Base-by-base conservation (phyloP, 2,888 invertebrate species). In the Phyllotreta striolata region DNA sequence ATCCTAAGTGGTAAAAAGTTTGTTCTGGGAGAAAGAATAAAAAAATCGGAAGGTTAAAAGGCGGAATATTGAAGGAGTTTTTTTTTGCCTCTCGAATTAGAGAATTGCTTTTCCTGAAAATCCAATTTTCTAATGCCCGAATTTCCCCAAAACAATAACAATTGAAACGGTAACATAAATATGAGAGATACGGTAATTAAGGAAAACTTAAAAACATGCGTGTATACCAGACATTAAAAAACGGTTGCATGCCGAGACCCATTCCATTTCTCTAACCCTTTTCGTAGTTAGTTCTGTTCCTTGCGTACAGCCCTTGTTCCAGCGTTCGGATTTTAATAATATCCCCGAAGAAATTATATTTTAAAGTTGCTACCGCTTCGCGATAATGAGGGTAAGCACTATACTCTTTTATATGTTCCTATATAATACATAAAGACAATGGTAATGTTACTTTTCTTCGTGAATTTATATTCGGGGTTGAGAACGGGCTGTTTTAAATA, bases 171-270 rank as follows among this genome's bases (percentile, higher is more conserved):
- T 73, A 74, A 72, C 69, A 73, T 75, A 73, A 75, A 71, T 74
- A 73, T 73, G 73, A 74, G 70, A 71, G 71, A 71, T 71, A 73
- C 73, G 66, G 70, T 72, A 71, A 71, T 72, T 72, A 74, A 66
- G 70, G 66, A 72, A 74, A 72, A 69, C 71, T 72, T 79, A 81
- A 80, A 79, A 76, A 76, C 75, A 80, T 80, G 81, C 81, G 81
- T 81, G 81, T 70, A 74, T 71, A 72, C 72, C 68, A 73, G 69
- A 79, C 80, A 80, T 81, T 81, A 80, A 79, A 81, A 81, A 81
- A 68, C 69, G 68, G 67, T 72, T 69, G 72, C 72, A 70, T 72
- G 71, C 66, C 58, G 62, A 66, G 67, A 68, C 64, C 70, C 68
- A 70, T 73, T 73, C 71, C 66, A 70, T 71, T 72, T 73, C 69